Base-by-base conservation (phyloP, 2,888 invertebrate genomes). In the Ariolimax columbianus region DNA sequence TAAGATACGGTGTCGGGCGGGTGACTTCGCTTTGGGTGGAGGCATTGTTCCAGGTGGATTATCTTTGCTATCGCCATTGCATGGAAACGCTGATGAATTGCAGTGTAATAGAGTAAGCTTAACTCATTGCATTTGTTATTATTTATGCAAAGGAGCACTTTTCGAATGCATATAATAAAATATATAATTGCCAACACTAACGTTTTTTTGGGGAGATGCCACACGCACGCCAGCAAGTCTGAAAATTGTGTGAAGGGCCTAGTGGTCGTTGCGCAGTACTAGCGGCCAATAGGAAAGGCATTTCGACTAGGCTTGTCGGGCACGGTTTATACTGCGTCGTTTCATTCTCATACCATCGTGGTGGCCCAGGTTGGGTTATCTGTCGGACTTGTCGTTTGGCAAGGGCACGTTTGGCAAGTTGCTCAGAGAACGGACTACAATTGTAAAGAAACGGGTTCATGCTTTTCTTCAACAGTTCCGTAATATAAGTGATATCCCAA, bases 261-360 rank as follows among this genome's bases (percentile, higher is more conserved):
- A 51, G 55, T 73, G 43, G 75, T 51, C 75, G 75, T 47, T 75
- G 75, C 75, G 75, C 75, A 33, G 51, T 75, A 51, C 75, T 75
- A 75, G 75, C 75, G 75, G 75, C 79, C 77, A 78, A 78, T 78
- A 78, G 59, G 77, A 66, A 68, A 66, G 63, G 79, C 66, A 75
- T 75, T 33, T 75, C 75, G 33, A 75, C 75, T 51, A 75, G 75
- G 51, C 75, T n/a, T n/a, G 36, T 51, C 33, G 51, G 75, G 75
- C 51, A 75, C 75, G 51, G 75, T 43, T 23, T 75, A 43, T 1
- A 51, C 75, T 75, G 51, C 75, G 75, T 33, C 47, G 75, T 47
- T 75, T 75, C 19, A 51, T 75, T 75, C 51, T 75, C 51, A 51
- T 75, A 33, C 75, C 33, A 30, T 51, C 33, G 75, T 51, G 51